Conservation (phyloP, 64 coral and sea anemone genomes). For the Pocillopora verrucosa region DNA sequence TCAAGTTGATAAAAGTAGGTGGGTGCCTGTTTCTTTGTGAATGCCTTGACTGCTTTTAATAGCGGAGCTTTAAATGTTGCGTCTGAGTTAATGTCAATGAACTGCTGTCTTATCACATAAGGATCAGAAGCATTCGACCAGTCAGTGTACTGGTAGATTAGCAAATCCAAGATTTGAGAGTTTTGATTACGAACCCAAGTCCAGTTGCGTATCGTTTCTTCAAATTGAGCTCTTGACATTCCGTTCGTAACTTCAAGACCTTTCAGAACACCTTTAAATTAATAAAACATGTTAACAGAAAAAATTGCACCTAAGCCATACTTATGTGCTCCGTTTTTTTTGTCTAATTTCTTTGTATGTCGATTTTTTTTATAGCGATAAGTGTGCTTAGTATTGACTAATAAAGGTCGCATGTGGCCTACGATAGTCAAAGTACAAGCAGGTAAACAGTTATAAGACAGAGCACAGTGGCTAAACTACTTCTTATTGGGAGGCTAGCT, state of each 20-base stretch:
- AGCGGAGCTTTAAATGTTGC: slow-evolving; percentile 69
- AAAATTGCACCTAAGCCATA: too few relatives aligned
- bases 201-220: slow-evolving; percentile 15
- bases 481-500: too few relatives aligned
- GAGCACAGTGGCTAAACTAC: too few relatives aligned
- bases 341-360: too few relatives aligned
- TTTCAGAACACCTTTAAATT: slow-evolving; percentile 49
- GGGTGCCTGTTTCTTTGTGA: slow-evolving; percentile 43
- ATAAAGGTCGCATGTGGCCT: too few relatives aligned
- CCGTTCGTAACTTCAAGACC: slow-evolving; percentile 50
- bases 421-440: too few relatives aligned
- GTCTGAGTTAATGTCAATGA: slow-evolving; percentile 62
- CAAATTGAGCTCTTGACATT: slow-evolving; percentile 30
- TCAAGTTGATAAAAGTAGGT: slow-evolving; percentile 59
- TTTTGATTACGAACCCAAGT: slow-evolving; percentile 68
- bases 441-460: not conserved
- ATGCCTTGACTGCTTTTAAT: slow-evolving; percentile 63
- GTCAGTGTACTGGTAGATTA: slow-evolving; percentile 68
- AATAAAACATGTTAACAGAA: not conserved
- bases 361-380: too few relatives aligned
- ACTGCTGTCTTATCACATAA: slow-evolving; percentile 52
- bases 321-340: too few relatives aligned
- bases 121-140: slow-evolving; percentile 62
- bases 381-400: too few relatives aligned
- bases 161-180: slow-evolving; percentile 39